phyloP scores from a whole-genome alignment of 2,888 invertebrate species.

The Mesochorus sp. region DNA sequence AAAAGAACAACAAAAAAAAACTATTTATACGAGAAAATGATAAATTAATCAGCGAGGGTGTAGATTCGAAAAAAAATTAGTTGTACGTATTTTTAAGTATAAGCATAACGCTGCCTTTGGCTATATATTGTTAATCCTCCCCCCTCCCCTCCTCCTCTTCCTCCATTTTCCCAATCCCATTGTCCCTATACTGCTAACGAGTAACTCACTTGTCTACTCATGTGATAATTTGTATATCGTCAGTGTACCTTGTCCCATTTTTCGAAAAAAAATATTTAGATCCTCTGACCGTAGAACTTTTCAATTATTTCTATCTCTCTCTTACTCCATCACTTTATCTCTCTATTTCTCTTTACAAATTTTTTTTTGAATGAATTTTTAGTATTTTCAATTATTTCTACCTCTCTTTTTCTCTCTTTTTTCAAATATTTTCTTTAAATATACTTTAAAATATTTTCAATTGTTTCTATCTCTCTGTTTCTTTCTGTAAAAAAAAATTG shows the following conservation, averaged over 20 bases:
- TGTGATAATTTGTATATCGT: conserved; percentile 81
- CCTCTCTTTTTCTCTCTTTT: too few relatives aligned
- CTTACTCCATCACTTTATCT: neutral
- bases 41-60: conserved; percentile 62
- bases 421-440: too few relatives aligned
- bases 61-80: conserved; percentile 68
- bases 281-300: neutral
- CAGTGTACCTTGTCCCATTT: conserved; percentile 76
- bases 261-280: conserved; percentile 55
- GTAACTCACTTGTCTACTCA: conserved; percentile 79
- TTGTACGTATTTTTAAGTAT: conserved; percentile 72
- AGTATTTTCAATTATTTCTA: neutral
- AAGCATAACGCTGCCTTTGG: conserved; percentile 80
- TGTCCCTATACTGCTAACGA: conserved; percentile 74
- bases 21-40: conserved; percentile 56
- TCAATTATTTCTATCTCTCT: conserved; percentile 29
- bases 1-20: conserved; percentile 17
- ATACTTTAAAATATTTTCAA: too few relatives aligned
- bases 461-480: too few relatives aligned
- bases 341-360: neutral
- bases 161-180: neutral
- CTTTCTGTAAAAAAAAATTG: too few relatives aligned
- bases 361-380: neutral
- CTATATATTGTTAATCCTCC: conserved; percentile 78
- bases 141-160: conserved; percentile 14